Evolutionary conservation across 2,797 vertebrate species (phyloP).

Genomic region (Heterohyrax brucei): DNA sequence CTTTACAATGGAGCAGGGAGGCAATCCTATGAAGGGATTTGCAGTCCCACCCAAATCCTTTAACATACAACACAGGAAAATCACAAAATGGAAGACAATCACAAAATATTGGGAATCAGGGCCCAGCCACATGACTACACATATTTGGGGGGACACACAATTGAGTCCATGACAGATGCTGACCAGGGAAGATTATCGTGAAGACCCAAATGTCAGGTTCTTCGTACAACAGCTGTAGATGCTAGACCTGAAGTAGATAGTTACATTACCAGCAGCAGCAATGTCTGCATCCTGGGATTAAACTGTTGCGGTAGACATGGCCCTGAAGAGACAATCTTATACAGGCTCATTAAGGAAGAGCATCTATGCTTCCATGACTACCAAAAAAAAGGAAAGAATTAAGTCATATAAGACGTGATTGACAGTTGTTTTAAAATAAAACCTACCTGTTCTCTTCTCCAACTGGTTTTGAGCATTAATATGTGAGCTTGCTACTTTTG

Average conservation of each 20-base stretch:
- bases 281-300: not conserved
- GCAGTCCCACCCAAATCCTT: too few species aligned
- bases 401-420: not conserved
- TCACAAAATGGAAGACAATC: too few species aligned
- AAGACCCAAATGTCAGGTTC: slow-evolving; percentile 13
- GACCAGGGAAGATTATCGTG: not conserved
- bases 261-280: not conserved
- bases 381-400: not conserved
- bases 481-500: not conserved
- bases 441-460: not conserved
- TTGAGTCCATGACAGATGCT: not conserved
- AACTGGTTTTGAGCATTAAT: not conserved
- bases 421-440: not conserved
- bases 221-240: not conserved
- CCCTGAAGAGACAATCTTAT: not conserved
- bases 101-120: too few species aligned
- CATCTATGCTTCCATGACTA: not conserved
- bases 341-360: not conserved
- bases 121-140: too few species aligned
- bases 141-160: too few species aligned
- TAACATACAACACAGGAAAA: too few species aligned
- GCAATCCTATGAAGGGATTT: too few species aligned
- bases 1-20: too few species aligned
- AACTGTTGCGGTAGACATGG: not conserved
- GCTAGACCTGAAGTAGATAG: not conserved